Evolutionary conservation across 2,888 invertebrate genomes (phyloP), one percentile per base, ranked within the genome.

Genomic region (Amaurobius ferox): DNA sequence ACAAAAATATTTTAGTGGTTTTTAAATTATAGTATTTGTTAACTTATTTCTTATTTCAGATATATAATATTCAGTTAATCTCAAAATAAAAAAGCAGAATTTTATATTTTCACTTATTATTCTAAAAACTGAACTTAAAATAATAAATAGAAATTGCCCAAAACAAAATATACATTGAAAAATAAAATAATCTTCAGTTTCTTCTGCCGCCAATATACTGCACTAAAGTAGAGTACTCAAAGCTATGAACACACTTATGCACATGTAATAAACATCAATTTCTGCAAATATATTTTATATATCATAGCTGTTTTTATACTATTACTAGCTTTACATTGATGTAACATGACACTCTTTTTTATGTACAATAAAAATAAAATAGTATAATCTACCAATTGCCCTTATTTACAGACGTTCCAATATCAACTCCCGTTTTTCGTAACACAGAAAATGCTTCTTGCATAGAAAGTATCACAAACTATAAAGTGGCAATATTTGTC

Each of bases 291-390:
- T 55, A 55, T 55, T 23, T 19, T 55, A 23, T 35, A 23, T 55
- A 1, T 55, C 11, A 23, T 23, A 55, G 19, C 55, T 55, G 55
- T 23, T 6, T 55, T 5, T 55, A 23, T 55, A 5, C 55, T 55
- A 55, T n/a, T 6, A 6, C 55, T 55, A 55, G 55, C 19, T 55
- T 55, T 55, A 55, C 55, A 55, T 55, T 55, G 19, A 55, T 55
- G 23, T 44, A 23, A 55, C 23, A 19, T 19, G 5, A 55, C 55
- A 55, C 23, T 44, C 2, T 55, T 55, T 16, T 55, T 55, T 55
- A 55, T 55, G 5, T 55, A 55, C 55, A 55, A 19, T 6, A 23
- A 55, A 55, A 55, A 55, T 55, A 55, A 55, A 55, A 55, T 55
- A 44, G 44, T 16, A 55, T 55, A 3, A 55, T 23, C 55, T 55